phyloP scores from a whole-genome alignment of 1,140 invertebrate genomes.

The Zophobas atratus region DNA sequence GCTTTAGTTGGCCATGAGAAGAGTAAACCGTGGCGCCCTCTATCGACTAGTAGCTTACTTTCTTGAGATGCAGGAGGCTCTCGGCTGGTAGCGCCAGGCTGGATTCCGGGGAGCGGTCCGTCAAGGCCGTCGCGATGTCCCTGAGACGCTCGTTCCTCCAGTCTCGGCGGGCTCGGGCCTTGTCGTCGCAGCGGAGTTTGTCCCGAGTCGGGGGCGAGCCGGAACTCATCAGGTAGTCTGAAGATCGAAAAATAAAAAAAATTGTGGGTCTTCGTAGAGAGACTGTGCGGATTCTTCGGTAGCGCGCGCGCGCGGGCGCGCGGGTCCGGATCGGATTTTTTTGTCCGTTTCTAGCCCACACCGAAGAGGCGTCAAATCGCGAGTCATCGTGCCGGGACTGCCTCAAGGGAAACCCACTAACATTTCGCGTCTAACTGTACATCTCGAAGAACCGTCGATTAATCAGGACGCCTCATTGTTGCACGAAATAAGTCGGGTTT shows the following conservation, averaged over 20 bases:
- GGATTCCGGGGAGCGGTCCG: conserved; percentile 71
- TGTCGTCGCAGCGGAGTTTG: conserved; percentile 81
- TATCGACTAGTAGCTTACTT: conserved; percentile 66
- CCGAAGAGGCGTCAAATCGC: conserved; percentile 21
- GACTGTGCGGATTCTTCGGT: not conserved
- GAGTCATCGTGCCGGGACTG: conserved; percentile 18
- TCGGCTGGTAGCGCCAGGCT: conserved; percentile 76
- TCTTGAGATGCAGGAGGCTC: conserved; percentile 88
- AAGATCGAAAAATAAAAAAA: conserved; percentile 50
- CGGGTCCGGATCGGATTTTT: not conserved
- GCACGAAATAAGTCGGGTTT: conserved; percentile 26
- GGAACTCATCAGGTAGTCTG: conserved; percentile 73
- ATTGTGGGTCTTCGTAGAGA: not conserved
- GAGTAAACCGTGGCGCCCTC: not conserved
- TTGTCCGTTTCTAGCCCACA: not conserved
- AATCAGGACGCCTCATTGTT: conserved; percentile 32
- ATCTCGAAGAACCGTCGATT: conserved; percentile 32
- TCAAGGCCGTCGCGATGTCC: conserved; percentile 82
- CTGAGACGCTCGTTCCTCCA: conserved; percentile 78
- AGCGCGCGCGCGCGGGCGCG: not conserved
- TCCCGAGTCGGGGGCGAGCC: conserved; percentile 82
- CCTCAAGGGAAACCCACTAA: conserved; percentile 42
- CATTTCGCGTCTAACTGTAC: conserved; percentile 33
- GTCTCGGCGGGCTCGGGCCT: conserved; percentile 72
- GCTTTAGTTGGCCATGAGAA: no score